A percentile compares a stretch with the other conserved stretches of the same genome.
phyloP scores from a whole-genome alignment of 2,888 invertebrate species.

The Camptogramma bilineatum region DNA sequence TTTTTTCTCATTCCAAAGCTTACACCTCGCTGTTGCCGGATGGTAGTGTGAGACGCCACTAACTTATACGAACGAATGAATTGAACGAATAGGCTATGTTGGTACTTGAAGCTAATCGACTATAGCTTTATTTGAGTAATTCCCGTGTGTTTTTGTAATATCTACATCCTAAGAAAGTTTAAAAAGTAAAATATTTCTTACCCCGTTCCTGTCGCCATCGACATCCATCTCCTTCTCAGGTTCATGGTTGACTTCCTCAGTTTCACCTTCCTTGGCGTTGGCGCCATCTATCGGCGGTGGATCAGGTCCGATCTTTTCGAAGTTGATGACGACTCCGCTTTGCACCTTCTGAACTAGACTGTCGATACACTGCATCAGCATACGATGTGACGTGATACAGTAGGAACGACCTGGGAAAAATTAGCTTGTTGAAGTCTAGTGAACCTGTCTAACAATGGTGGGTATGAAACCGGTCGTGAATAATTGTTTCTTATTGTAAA shows the following conservation, averaged over 20 bases:
- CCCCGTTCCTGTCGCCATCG: constrained; percentile 82
- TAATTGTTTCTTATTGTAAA: too few relatives aligned
- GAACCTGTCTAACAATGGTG: too few relatives aligned
- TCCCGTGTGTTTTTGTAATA: too few relatives aligned
- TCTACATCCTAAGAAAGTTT: not conserved
- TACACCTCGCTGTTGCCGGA: too few relatives aligned
- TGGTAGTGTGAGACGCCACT: too few relatives aligned
- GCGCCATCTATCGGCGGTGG: constrained; percentile 88
- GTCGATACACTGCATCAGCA: constrained; percentile 98
- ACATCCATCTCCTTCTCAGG: constrained; percentile 77
- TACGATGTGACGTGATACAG: constrained; percentile 96
- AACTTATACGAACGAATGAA: too few relatives aligned
- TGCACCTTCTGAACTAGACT: constrained; percentile 98
- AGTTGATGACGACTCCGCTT: constrained; percentile 98
- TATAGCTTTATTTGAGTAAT: too few relatives aligned
- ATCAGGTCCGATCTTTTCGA: constrained; percentile 97
- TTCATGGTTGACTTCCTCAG: constrained; percentile 72
- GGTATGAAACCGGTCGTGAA: too few relatives aligned
- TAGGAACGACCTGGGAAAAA: constrained; percentile 92
- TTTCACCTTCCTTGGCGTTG: constrained; percentile 79
- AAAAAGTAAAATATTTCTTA: constrained; percentile 47
- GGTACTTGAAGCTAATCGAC: too few relatives aligned
- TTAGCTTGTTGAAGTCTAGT: not conserved
- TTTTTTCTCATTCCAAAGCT: too few relatives aligned
- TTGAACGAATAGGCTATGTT: too few relatives aligned